These are phyloP conservation scores for Hoplodrina blanda DNA, from an alignment of 2,888 invertebrate species.

Conservation along the genomic window DNA sequence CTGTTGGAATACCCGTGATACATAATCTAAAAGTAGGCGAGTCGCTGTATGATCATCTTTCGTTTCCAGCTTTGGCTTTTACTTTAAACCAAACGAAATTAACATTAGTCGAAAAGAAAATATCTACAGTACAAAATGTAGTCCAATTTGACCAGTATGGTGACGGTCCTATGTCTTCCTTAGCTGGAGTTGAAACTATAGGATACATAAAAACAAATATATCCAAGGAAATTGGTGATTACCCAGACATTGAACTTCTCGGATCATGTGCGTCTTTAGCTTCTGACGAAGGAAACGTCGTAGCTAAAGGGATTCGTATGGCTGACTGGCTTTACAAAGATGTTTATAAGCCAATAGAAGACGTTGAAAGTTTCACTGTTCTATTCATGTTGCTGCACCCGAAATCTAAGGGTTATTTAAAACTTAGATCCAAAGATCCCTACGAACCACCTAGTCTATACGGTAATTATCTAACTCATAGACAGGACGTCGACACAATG, in stretches of 20 bases:
- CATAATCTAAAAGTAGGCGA: slow-evolving; percentile 92
- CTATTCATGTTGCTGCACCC: slow-evolving; percentile 91
- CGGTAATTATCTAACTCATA: slow-evolving; percentile 93
- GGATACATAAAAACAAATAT: slow-evolving; percentile 91
- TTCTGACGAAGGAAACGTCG: slow-evolving; percentile 88
- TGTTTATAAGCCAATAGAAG: slow-evolving; percentile 82
- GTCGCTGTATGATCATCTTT: slow-evolving; percentile 93
- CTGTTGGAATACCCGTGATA: slow-evolving; percentile 91
- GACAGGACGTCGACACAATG: slow-evolving; percentile 90
- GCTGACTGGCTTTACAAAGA: slow-evolving; percentile 84
- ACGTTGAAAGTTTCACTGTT: slow-evolving; percentile 85
- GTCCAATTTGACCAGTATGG: slow-evolving; percentile 82
- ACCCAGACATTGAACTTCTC: slow-evolving; percentile 92
- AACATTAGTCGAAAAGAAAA: slow-evolving; percentile 74
- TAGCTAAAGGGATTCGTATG: slow-evolving; percentile 82
- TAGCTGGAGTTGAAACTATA: slow-evolving; percentile 91
- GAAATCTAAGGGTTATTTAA: slow-evolving; percentile 92
- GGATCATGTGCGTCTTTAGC: slow-evolving; percentile 90
- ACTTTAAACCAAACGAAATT: slow-evolving; percentile 84
- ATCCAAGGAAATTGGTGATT: slow-evolving; percentile 87
- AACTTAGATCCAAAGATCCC: slow-evolving; percentile 92
- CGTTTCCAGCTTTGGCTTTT: slow-evolving; percentile 91
- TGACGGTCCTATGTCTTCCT: slow-evolving; percentile 88
- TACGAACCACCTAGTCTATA: slow-evolving; percentile 92
- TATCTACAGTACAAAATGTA: slow-evolving; percentile 76